Evolutionary conservation across 2,797 vertebrate genomes (phyloP).

Genomic region (Spinibarbus caldwelli): DNA sequence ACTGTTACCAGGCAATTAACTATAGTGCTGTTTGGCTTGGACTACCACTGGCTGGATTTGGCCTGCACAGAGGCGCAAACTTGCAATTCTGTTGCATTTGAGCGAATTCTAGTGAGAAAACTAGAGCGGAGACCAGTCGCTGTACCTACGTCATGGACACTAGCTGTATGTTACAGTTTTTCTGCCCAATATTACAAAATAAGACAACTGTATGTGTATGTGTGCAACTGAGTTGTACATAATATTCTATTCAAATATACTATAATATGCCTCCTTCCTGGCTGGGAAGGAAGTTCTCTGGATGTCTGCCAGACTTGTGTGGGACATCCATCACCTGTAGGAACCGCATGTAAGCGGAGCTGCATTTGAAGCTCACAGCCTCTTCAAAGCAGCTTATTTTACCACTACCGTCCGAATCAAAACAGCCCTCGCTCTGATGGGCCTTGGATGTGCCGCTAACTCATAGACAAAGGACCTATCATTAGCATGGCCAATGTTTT

Average conservation of each 20-base stretch:
- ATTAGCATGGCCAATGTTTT: slow-evolving; percentile 63
- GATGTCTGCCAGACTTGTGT: neutral
- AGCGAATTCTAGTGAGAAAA: slow-evolving; percentile 19
- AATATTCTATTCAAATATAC: neutral
- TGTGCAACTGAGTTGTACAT: neutral
- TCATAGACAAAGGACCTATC: slow-evolving; percentile 58
- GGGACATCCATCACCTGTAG: slow-evolving; percentile 25
- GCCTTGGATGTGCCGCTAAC: slow-evolving; percentile 48
- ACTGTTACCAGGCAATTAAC: slow-evolving; percentile 60
- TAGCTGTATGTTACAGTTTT: neutral
- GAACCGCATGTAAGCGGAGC: slow-evolving; percentile 7
- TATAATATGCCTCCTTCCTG: neutral
- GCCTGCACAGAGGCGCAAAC: slow-evolving; percentile 21
- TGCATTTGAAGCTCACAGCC: neutral
- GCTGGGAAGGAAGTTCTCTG: neutral
- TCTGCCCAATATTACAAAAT: neutral
- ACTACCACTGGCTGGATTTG: slow-evolving; percentile 19
- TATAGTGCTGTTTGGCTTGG: slow-evolving; percentile 40
- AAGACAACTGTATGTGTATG: neutral
- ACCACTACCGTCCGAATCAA: slow-evolving; percentile 21
- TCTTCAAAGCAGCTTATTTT: slow-evolving; percentile 24
- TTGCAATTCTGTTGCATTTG: slow-evolving; percentile 20
- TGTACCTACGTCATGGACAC: neutral
- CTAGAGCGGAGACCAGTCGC: neutral
- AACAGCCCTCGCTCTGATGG: slow-evolving; percentile 23